A percentile compares a stretch with the other conserved stretches of the same genome.
Conservation (phyloP, 2,888 invertebrate species). For the Gymnoscelis rufifasciata region DNA sequence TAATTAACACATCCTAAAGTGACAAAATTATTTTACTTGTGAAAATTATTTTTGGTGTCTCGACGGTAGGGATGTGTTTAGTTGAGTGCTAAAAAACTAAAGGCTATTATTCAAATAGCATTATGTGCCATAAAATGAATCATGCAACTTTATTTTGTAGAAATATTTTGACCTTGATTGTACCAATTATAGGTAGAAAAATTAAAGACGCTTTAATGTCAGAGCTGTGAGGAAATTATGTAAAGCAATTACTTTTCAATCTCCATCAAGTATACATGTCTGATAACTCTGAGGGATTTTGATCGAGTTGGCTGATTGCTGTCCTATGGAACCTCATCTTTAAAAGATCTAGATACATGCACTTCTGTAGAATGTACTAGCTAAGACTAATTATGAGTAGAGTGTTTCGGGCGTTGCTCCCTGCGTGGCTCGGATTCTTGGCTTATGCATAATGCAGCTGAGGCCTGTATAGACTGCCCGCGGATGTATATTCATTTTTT, state of each 20-base stretch:
- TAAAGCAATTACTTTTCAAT: neutral
- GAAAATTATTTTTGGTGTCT: too few relatives aligned
- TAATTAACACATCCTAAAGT: too few relatives aligned
- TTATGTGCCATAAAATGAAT: too few relatives aligned
- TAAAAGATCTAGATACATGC: conserved; percentile 35
- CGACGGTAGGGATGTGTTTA: too few relatives aligned
- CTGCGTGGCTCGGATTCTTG: conserved; percentile 35
- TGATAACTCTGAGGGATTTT: neutral
- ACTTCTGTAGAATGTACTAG: conserved; percentile 31
- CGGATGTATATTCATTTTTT: conserved; percentile 22
- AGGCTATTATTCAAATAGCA: too few relatives aligned
- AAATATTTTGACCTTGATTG: too few relatives aligned
- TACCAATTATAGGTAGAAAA: too few relatives aligned
- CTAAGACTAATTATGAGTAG: conserved; percentile 54
- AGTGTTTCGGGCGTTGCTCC: conserved; percentile 59
- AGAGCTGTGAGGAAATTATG: neutral
- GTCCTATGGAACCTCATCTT: conserved; percentile 47
- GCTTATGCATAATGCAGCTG: conserved; percentile 45
- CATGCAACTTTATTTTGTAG: neutral
- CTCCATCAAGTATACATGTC: neutral
- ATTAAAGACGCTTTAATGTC: too few relatives aligned
- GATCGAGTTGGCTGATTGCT: conserved; percentile 6
- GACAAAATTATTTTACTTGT: too few relatives aligned
- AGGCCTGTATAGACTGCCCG: conserved; percentile 34
- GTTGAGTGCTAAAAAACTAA: too few relatives aligned